Evolutionary conservation across 30 jellyfish, hydroid and myxozoan species (phyloP).

Genomic region (Aurelia coerulea): DNA sequence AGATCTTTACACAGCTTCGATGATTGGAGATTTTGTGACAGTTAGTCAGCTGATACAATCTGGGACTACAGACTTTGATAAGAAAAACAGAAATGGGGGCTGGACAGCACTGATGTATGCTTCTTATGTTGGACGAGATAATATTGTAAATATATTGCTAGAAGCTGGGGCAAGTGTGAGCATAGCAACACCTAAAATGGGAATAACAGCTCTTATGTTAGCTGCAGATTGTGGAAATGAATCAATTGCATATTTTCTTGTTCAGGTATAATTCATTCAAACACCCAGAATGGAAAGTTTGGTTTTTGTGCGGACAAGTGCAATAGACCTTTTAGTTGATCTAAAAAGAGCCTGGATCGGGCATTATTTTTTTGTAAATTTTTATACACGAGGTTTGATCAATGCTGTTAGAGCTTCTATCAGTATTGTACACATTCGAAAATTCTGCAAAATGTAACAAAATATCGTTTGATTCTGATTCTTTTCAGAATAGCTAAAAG

Average conservation of each 20-base stretch:
- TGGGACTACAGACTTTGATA: constrained; percentile 50
- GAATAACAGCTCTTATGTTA: constrained; percentile 89
- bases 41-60: constrained; percentile 59
- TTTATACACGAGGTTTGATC: no score
- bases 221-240: constrained; percentile 96
- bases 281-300: not conserved
- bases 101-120: constrained; percentile 99
- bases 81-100: constrained; percentile 78
- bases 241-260: constrained; percentile 80
- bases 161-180: constrained; percentile 83
- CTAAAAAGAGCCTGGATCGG: no score
- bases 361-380: no score
- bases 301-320: no score
- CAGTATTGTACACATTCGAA: no score
- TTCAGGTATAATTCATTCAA: constrained; percentile 69
- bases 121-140: constrained; percentile 93
- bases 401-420: no score
- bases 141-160: constrained; percentile 72
- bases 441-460: no score
- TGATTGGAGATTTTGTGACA: constrained; percentile 85
- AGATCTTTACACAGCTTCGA: constrained; percentile 89
- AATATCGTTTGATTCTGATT: no score
- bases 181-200: constrained; percentile 61
- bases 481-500: no score
- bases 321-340: not conserved